Conservation (phyloP, 2,113 vertebrate genomes). For the Zosterops lateralis region DNA sequence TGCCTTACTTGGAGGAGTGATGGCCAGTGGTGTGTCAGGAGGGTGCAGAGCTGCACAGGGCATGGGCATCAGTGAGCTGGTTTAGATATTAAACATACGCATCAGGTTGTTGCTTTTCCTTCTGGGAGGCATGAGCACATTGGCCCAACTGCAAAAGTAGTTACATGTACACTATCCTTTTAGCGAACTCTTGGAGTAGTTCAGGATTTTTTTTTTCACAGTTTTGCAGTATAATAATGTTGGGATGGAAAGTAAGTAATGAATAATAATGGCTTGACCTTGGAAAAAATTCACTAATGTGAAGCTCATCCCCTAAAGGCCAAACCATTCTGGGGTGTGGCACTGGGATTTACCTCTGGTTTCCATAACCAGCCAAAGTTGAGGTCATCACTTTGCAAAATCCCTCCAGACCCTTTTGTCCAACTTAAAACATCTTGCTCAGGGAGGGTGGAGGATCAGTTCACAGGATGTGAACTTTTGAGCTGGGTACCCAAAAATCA, state of each 20-base stretch:
- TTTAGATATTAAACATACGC: neutral
- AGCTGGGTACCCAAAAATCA: neutral
- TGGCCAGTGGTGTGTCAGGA: neutral
- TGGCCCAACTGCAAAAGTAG: neutral
- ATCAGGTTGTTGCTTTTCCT: neutral
- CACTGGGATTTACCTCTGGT: neutral
- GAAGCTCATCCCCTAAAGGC: neutral
- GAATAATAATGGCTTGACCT: neutral
- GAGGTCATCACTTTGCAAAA: conserved; percentile 3
- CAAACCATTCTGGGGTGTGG: neutral
- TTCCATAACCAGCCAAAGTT: neutral
- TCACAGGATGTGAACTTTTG: neutral
- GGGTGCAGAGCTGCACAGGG: neutral
- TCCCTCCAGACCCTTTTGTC: neutral
- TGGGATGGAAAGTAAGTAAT: neutral
- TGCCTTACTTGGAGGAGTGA: accelerated
- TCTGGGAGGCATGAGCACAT: neutral
- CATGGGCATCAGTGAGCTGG: neutral
- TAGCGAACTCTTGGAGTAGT: neutral
- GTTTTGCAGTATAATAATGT: neutral
- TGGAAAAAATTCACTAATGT: neutral
- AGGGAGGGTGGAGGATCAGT: neutral
- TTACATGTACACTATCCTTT: neutral
- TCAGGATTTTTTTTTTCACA: neutral
- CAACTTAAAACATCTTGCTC: neutral